phyloP scores from a whole-genome alignment of 2,113 vertebrate genomes.

The Eublepharis macularius region DNA sequence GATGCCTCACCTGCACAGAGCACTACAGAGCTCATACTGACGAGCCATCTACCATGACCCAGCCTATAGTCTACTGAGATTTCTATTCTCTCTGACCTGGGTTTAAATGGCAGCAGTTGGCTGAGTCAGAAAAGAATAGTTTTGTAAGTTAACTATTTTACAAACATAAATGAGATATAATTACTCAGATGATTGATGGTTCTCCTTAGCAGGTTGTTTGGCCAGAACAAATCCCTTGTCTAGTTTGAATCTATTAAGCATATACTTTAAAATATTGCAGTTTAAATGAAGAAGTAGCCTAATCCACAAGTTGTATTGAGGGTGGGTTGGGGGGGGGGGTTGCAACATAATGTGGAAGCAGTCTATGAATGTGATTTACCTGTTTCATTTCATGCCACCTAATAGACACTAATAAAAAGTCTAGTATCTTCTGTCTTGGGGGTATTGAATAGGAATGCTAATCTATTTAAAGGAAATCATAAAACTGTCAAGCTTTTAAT shows the following conservation, averaged over 20 bases:
- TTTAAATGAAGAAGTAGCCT: slow-evolving; percentile 9
- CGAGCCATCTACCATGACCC: too few relatives aligned
- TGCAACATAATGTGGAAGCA: not conserved
- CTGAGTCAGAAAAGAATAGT: not conserved
- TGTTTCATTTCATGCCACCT: not conserved
- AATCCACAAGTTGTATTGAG: accelerated
- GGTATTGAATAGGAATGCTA: slow-evolving; percentile 7
- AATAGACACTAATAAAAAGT: not conserved
- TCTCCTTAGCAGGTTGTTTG: not conserved
- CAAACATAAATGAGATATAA: not conserved
- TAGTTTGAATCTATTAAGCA: not conserved
- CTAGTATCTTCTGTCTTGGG: not conserved
- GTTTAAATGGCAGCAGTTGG: not conserved
- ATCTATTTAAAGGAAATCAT: not conserved
- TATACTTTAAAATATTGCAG: not conserved
- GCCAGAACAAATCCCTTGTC: not conserved
- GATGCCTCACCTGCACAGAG: not conserved
- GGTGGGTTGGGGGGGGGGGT: too few relatives aligned
- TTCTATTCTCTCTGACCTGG: not conserved
- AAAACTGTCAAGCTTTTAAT: not conserved
- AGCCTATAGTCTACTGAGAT: not conserved
- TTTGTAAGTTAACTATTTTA: accelerated
- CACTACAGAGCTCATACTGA: not conserved
- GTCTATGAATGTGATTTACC: not conserved
- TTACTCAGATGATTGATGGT: not conserved